Base-by-base conservation (phyloP, 2,797 vertebrate genomes). In the Pangasius sanitwongsei region DNA sequence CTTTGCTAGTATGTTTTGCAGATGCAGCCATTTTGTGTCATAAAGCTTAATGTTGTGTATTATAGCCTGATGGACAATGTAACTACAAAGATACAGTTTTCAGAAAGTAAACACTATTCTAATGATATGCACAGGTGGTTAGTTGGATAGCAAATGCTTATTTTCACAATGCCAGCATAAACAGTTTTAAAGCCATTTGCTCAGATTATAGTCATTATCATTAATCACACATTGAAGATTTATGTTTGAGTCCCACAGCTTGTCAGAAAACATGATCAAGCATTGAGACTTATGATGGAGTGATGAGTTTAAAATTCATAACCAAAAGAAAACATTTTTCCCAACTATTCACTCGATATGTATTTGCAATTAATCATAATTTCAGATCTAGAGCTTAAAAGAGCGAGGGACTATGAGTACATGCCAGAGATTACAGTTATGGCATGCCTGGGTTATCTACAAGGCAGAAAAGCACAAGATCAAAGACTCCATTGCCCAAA, bases 341-440 rank as follows among this genome's bases (percentile, higher is more conserved):
- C 57, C 50, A 91, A 91, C 87, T 90, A 90, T 89, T 90, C 87
- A 75, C 87, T 75, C 65, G 82, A 88, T 70, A 89, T 90, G 75
- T 83, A 90, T 91, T 89, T 91, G 85, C 88, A 91, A 91, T 89
- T 88, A 89, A 87, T 86, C 87, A 91, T 78, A 65, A 92, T 88
- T 91, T 89, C 82, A 88, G 84, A 89, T 89, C 89, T 83, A 48
- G 53, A 83, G 81, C 89, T 70, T 83, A 50, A 53, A 77, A 90
- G 86, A 84, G 31, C 25, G 37, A 89, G 13, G 34, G 67, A 28
- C 1, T 70, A 28, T 23, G 50, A 69, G 25, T 20, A 67, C 63
- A 74, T 87, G 91, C 91, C 89, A 92, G 88, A 44, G 85, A 91
- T 90, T 86, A 91, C 89, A 91, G 81, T 78, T 75, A 86, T 84